Conservation (phyloP, 2,888 invertebrate genomes). For the Tryphoninae sp. region DNA sequence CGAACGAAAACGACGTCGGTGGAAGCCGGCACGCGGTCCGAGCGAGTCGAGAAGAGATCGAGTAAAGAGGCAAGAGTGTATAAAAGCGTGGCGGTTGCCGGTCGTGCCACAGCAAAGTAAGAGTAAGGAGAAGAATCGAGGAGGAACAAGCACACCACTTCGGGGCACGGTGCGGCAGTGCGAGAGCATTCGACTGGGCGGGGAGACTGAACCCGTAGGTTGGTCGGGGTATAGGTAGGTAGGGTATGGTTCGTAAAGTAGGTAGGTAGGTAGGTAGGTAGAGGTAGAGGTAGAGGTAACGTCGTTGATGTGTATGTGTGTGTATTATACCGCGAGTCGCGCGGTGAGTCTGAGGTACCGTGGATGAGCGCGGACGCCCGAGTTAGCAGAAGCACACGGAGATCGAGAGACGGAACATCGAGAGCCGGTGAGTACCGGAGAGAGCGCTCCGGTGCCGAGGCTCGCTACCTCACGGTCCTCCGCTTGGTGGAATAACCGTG, state of each 20-base stretch:
- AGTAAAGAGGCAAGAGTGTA: slow-evolving; percentile 56
- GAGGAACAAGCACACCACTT: slow-evolving; percentile 67
- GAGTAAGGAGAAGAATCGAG: slow-evolving; percentile 73
- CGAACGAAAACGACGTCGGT: slow-evolving; percentile 64
- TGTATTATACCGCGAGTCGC: slow-evolving; percentile 55
- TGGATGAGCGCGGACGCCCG: slow-evolving; percentile 64
- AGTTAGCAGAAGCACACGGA: slow-evolving; percentile 58
- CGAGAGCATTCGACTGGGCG: slow-evolving; percentile 65
- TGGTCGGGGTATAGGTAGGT: slow-evolving; percentile 72
- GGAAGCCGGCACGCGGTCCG: slow-evolving; percentile 67
- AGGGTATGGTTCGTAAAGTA: slow-evolving; percentile 58
- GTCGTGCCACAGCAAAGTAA: slow-evolving; percentile 62
- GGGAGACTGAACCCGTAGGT: slow-evolving; percentile 67
- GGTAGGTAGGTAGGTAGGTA: slow-evolving; percentile 69
- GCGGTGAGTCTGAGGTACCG: slow-evolving; percentile 50
- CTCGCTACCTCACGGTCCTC: slow-evolving; percentile 63
- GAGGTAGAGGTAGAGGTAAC: slow-evolving; percentile 68
- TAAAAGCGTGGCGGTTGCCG: slow-evolving; percentile 58
- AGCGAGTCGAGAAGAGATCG: slow-evolving; percentile 62
- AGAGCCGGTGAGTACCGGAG: slow-evolving; percentile 11
- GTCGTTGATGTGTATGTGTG: slow-evolving; percentile 66
- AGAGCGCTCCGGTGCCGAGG: slow-evolving; percentile 48
- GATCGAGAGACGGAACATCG: slow-evolving; percentile 25
- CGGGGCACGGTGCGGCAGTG: slow-evolving; percentile 69
- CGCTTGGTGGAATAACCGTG: slow-evolving; percentile 74